Base-by-base conservation (phyloP, 2,113 vertebrate species). In the Sisor rabdophorus region DNA sequence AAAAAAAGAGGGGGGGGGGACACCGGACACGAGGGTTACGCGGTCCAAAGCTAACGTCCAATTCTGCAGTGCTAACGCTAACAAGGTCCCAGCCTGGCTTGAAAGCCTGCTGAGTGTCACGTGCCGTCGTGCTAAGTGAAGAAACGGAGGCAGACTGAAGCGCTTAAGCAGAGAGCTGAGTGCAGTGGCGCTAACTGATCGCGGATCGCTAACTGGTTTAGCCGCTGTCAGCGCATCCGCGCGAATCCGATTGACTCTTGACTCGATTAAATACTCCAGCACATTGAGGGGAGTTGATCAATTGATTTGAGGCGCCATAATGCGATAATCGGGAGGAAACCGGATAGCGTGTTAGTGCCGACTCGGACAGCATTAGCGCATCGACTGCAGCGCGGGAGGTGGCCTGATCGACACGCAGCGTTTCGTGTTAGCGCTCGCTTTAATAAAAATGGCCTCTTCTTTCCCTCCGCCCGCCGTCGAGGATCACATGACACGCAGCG, bases 211-310 rank as follows among this genome's bases (percentile, higher is more conserved):
- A 89, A 88, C 90, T 86, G 76, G 90, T 87, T 93, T 95, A 95
- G 72, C 93, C 88, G 86, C 94, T 95, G 94, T 97, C 95, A 97
- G 96, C 94, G 94, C 90, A 91, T 94, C 92, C 93, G 92, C 90
- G 88, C 91, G 95, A 97, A 99, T 95, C 93, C 93, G 95, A 97
- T 98, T 95, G 95, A 95, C 93, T 95, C 94, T 32, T 96, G 95
- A 97, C 95, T 98, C 95, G 96, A 98, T 99, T 98, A 98, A 96
- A 95, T 94, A 93, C 92, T 94, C 94, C 93, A 93, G 89, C 91
- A 93, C 90, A 93, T 94, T 95, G 94, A 94, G 95, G 86, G 90
- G 93, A 93, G 93, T 97, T 96, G 97, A 95, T 96, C 94, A 97
- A 96, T 95, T 98, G 96, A 98, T 96, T 95, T 73, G 86, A 90